Evolutionary conservation across 2,888 invertebrate species (phyloP).

Genomic region (Drosophila mulleri): DNA sequence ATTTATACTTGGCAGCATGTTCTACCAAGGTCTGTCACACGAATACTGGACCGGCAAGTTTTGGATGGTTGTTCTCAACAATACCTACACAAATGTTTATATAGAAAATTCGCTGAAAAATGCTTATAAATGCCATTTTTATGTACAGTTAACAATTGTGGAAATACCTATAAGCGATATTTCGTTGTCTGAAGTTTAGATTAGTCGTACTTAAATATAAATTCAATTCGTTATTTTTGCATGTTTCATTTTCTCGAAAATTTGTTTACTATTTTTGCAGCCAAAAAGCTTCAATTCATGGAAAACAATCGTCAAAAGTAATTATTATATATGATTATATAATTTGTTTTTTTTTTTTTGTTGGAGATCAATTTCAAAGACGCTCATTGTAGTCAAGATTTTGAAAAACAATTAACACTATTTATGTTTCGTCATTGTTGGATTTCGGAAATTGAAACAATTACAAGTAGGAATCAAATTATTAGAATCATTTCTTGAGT

Average conservation of each 20-base stretch:
- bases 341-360: conserved; percentile 12
- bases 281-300: conserved; percentile 23
- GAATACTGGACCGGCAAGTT: conserved; percentile 83
- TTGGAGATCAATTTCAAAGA: conserved; percentile 41
- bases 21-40: conserved; percentile 42
- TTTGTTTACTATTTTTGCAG: neutral
- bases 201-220: conserved; percentile 15
- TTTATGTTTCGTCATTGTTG: conserved; percentile 35
- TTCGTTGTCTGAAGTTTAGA: conserved; percentile 57
- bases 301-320: conserved; percentile 39
- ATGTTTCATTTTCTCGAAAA: neutral
- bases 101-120: conserved; percentile 44
- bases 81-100: conserved; percentile 38
- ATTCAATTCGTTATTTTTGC: conserved; percentile 4
- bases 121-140: conserved; percentile 45
- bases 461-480: conserved; percentile 16
- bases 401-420: conserved; percentile 35
- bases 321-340: conserved; percentile 38
- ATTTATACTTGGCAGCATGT: conserved; percentile 19
- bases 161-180: conserved; percentile 45
- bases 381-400: conserved; percentile 35
- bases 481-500: conserved; percentile 30
- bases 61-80: conserved; percentile 51
- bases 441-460: conserved; percentile 14
- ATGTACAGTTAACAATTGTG: conserved; percentile 46